phyloP scores from a whole-genome alignment of 2,888 invertebrate genomes.

The Heliconius erato region DNA sequence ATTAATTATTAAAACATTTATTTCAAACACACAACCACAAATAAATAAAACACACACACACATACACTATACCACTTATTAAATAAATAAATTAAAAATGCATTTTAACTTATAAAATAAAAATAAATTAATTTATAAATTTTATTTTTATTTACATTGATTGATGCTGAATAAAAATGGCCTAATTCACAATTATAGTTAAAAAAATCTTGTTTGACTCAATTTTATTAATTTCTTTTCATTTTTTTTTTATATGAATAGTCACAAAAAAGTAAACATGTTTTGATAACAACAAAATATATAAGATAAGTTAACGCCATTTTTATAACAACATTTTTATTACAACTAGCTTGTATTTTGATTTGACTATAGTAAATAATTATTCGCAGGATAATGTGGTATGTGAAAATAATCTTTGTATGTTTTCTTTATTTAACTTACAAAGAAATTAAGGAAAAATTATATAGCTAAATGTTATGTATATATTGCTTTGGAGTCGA shows the following conservation, averaged over 20 bases:
- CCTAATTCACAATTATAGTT: not conserved
- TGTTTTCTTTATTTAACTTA: not conserved
- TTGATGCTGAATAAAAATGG: conserved; percentile 5
- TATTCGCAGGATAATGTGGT: not conserved
- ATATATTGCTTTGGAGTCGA: not conserved
- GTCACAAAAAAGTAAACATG: not conserved
- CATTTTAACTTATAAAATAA: not conserved
- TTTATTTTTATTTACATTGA: conserved; percentile 7
- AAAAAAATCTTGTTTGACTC: not conserved
- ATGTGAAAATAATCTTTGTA: not conserved
- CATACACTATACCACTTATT: not conserved
- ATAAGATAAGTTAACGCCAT: not conserved
- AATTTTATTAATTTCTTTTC: too few species aligned
- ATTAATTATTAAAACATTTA: conserved; percentile 2
- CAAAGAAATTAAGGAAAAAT: not conserved
- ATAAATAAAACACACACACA: conserved; percentile 3
- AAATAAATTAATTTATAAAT: not conserved
- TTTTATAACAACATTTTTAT: not conserved
- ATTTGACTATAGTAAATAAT: conserved; percentile 10
- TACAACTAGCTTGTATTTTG: not conserved
- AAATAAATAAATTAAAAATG: conserved; percentile 3
- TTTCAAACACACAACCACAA: not conserved
- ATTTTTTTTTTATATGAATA: too few species aligned
- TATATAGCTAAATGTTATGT: too few species aligned
- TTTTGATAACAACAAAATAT: not conserved